Evolutionary conservation across 2,113 vertebrate genomes (phyloP).

Genomic region (Pedionomus torquatus): DNA sequence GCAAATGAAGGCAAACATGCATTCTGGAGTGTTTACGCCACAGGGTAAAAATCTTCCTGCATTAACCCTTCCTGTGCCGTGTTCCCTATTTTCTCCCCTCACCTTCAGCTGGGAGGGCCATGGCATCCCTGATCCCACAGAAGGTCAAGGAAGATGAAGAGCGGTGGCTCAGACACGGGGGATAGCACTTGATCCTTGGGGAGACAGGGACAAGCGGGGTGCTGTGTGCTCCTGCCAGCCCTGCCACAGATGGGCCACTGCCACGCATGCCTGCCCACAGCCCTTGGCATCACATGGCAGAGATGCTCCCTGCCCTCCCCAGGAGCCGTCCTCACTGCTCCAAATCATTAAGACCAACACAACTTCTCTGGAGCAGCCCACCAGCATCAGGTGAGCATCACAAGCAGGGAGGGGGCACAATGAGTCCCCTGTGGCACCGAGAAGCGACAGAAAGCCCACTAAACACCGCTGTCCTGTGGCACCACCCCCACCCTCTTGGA

Average conservation of each 20-base stretch:
- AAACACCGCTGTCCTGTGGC: accelerated
- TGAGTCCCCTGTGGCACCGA: accelerated
- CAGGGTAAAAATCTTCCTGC: constrained; percentile 58
- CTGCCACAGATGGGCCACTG: accelerated
- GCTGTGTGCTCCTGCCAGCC: background rate
- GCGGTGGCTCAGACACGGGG: accelerated
- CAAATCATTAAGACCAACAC: accelerated
- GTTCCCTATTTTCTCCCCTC: background rate
- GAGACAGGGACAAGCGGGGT: accelerated
- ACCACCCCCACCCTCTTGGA: background rate
- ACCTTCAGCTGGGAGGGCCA: accelerated
- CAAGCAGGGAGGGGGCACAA: background rate
- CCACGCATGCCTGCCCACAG: accelerated
- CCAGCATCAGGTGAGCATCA: accelerated
- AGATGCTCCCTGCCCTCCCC: background rate
- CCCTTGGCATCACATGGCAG: accelerated
- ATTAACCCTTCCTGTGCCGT: constrained; percentile 18
- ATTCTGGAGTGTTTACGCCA: constrained; percentile 72
- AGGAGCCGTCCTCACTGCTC: accelerated
- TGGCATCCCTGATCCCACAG: accelerated
- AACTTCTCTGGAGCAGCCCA: accelerated
- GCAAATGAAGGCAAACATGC: constrained; percentile 71
- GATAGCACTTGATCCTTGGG: accelerated
- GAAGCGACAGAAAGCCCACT: background rate
- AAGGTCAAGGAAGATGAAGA: background rate